Percentiles rank a stretch among this genome's conserved stretches.
Evolutionary conservation across 1,140 invertebrate species (phyloP).

Genomic region (Conus ventricosus): DNA sequence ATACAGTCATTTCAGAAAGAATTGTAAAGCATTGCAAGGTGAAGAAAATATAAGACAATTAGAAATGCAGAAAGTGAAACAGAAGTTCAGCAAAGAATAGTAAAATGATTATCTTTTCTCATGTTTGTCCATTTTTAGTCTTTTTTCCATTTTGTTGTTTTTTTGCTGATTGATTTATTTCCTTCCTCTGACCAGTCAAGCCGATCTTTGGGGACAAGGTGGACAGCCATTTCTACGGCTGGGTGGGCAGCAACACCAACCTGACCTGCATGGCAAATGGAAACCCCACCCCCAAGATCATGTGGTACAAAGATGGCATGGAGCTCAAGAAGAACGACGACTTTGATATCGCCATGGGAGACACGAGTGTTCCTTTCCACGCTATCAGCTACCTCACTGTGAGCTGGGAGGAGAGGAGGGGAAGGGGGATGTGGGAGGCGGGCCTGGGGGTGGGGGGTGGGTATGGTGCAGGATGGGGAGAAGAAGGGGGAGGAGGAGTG

Average conservation of each 20-base stretch:
- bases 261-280: constrained; percentile 84
- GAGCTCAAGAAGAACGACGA: neutral
- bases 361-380: neutral
- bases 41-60: too few relatives aligned
- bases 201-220: neutral
- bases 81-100: too few relatives aligned
- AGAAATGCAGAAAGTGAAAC: too few relatives aligned
- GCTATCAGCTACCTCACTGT: constrained; percentile 28
- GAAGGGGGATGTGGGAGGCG: too few relatives aligned
- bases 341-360: neutral
- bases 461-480: too few relatives aligned
- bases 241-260: constrained; percentile 85
- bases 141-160: too few relatives aligned
- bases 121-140: too few relatives aligned
- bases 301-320: constrained; percentile 78
- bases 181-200: neutral
- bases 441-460: too few relatives aligned
- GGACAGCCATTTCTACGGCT: constrained; percentile 85
- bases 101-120: too few relatives aligned
- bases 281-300: constrained; percentile 87
- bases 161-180: neutral
- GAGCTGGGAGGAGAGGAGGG: neutral
- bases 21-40: too few relatives aligned
- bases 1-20: too few relatives aligned
- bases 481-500: too few relatives aligned